Conservation (phyloP, 2,888 invertebrate genomes). For the Pyrocoelia pectoralis region DNA sequence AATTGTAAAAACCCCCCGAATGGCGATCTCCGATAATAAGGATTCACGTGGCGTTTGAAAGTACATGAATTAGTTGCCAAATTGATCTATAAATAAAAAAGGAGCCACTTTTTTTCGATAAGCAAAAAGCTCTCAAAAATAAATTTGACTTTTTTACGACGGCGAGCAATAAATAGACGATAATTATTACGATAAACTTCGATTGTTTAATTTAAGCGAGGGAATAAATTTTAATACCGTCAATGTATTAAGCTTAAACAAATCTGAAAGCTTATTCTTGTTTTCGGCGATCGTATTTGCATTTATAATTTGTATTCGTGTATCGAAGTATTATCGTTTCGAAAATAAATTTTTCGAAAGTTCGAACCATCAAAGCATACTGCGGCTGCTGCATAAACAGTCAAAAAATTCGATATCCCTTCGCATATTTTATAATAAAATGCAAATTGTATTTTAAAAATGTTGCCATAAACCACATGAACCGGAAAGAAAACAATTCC, state of each 20-base stretch:
- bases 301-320: constrained; percentile 8
- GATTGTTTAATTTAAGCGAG: background rate
- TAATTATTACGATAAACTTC: background rate
- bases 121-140: too few species aligned
- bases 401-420: constrained; percentile 19
- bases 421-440: constrained; percentile 40
- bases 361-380: constrained; percentile 16
- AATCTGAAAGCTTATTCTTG: background rate
- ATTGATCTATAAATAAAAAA: too few species aligned
- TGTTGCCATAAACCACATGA: constrained; percentile 49
- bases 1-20: too few species aligned
- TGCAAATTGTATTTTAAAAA: constrained; percentile 51
- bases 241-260: background rate
- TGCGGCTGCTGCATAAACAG: constrained; percentile 23
- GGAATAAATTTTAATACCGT: background rate
- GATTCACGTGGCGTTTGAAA: too few species aligned
- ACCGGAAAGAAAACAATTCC: constrained; percentile 44
- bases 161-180: background rate
- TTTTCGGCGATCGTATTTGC: constrained; percentile 3
- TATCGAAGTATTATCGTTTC: background rate
- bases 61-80: too few species aligned
- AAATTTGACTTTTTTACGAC: background rate
- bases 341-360: constrained; percentile 2
- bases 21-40: too few species aligned
- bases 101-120: too few species aligned